These are phyloP conservation scores for Plebejus argus DNA, from an alignment of 2,888 invertebrate species.

Conservation along the genomic window DNA sequence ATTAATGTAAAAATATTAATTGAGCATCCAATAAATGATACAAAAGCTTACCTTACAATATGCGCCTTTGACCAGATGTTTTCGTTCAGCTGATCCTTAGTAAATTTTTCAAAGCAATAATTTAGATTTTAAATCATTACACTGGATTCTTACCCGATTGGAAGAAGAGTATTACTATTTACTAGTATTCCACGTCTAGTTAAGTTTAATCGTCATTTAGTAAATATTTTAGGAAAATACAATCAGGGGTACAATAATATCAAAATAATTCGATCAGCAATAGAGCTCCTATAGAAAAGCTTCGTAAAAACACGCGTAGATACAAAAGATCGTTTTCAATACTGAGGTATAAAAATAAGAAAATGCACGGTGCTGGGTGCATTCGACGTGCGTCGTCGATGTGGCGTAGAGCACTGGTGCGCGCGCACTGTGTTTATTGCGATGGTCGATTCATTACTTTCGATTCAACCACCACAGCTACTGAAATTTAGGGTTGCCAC, in stretches of 20 bases:
- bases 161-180: background rate
- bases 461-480: conserved; percentile 47
- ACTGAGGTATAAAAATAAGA: conserved; percentile 24
- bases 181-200: background rate
- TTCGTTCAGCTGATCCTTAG: background rate
- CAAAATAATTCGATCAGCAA: background rate
- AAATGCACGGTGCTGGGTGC: background rate
- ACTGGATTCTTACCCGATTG: background rate
- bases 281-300: conserved; percentile 6
- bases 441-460: conserved; percentile 50
- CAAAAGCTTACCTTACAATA: background rate
- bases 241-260: background rate
- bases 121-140: background rate
- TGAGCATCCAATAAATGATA: background rate
- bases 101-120: background rate
- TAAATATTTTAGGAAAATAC: conserved; percentile 22
- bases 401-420: conserved; percentile 56
- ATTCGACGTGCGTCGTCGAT: conserved; percentile 11
- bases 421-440: conserved; percentile 74
- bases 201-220: background rate
- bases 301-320: background rate
- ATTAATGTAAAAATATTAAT: too few species aligned
- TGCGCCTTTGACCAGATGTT: background rate
- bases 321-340: background rate
- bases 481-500: background rate